Conservation (phyloP, 2,888 invertebrate genomes). For the Stegana nigrithorax region DNA sequence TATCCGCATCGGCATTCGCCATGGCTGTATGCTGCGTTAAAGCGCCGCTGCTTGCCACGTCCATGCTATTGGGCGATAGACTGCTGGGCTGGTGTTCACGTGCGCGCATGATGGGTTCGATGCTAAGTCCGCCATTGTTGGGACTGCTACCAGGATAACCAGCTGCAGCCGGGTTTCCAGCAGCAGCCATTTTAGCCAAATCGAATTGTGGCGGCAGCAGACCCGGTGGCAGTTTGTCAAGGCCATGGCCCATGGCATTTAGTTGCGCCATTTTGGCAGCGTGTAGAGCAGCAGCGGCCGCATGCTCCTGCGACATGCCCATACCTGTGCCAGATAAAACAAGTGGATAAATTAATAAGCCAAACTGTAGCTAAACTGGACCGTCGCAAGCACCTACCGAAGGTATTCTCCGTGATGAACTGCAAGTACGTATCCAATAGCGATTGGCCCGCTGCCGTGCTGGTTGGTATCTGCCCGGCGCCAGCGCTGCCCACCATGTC, state of each 20-base stretch:
- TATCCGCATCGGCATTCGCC: constrained; percentile 47
- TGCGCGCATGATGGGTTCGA: constrained; percentile 62
- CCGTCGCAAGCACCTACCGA: constrained; percentile 73
- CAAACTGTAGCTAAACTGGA: no score
- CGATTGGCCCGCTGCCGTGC: constrained; percentile 78
- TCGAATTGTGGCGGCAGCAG: constrained; percentile 67
- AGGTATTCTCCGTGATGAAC: constrained; percentile 86
- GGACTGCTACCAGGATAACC: constrained; percentile 31
- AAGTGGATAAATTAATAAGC: no score
- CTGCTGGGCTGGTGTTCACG: constrained; percentile 51
- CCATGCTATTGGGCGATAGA: constrained; percentile 44
- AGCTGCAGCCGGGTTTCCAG: constrained; percentile 33
- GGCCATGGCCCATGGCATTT: constrained; percentile 74
- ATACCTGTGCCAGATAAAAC: constrained; percentile 63
- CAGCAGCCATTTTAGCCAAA: constrained; percentile 62
- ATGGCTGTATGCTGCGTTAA: constrained; percentile 18
- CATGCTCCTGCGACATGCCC: constrained; percentile 76
- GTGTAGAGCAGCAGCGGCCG: constrained; percentile 80
- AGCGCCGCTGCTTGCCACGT: constrained; percentile 34
- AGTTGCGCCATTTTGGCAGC: constrained; percentile 84
- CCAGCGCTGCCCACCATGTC: constrained; percentile 71
- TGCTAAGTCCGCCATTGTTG: constrained; percentile 54
- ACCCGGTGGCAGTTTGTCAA: constrained; percentile 72
- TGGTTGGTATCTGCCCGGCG: constrained; percentile 77
- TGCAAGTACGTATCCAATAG: constrained; percentile 89